Conservation (phyloP, 2,888 invertebrate genomes). For the Ichneumoninae sp. region DNA sequence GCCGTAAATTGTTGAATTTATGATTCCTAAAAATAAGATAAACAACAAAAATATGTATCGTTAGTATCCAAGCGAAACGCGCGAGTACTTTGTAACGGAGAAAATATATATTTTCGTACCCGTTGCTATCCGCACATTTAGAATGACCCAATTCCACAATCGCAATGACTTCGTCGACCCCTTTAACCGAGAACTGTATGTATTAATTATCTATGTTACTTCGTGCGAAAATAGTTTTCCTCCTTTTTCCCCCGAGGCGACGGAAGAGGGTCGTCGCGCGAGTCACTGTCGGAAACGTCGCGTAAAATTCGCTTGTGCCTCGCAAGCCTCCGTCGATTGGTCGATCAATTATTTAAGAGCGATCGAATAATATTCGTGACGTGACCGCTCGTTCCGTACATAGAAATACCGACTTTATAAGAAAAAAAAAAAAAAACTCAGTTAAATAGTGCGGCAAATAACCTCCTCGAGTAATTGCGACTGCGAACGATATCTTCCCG, state of each 20-base stretch:
- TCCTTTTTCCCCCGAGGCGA: neutral
- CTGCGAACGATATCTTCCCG: neutral
- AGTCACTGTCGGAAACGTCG: neutral
- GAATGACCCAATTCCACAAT: slow-evolving; percentile 28
- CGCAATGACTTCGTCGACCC: neutral
- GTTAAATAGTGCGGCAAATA: neutral
- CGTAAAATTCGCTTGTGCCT: slow-evolving; percentile 9
- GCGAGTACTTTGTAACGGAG: neutral
- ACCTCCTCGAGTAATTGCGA: neutral
- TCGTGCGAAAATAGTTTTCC: slow-evolving; percentile 25
- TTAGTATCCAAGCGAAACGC: neutral
- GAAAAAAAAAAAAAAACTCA: neutral
- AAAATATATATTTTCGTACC: slow-evolving; percentile 30
- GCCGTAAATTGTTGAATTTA: neutral
- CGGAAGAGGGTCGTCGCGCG: slow-evolving; percentile 2
- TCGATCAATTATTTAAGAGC: slow-evolving; percentile 22
- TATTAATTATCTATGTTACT: slow-evolving; percentile 5
- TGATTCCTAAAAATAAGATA: neutral
- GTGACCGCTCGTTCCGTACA: neutral
- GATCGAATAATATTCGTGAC: slow-evolving; percentile 16
- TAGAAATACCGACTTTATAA: neutral
- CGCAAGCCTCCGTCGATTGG: neutral
- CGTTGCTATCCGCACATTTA: slow-evolving; percentile 37
- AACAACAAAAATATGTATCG: neutral
- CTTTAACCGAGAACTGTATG: slow-evolving; percentile 2